Percentiles rank a stretch among this genome's conserved stretches.
Evolutionary conservation across 2,888 invertebrate species (phyloP).

Genomic region (Drosophila peninsularis): DNA sequence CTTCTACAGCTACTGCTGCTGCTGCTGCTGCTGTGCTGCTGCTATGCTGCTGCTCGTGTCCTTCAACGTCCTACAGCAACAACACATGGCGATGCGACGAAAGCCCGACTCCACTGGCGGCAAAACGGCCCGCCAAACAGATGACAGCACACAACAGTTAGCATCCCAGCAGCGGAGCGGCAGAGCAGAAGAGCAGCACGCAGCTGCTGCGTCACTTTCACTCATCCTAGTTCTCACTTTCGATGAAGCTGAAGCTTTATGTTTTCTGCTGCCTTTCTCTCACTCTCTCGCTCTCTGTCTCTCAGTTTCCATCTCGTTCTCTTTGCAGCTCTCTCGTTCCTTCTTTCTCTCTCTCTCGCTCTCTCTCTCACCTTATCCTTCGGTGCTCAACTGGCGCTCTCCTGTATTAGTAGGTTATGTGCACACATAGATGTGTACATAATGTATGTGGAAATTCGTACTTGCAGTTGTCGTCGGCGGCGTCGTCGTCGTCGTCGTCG

Average conservation of each 20-base stretch:
- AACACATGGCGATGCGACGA: slow-evolving; percentile 43
- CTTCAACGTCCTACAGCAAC: slow-evolving; percentile 76
- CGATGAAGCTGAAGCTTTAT: slow-evolving; percentile 48
- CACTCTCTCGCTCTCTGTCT: slow-evolving; percentile 8
- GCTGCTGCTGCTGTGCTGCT: slow-evolving; percentile 21
- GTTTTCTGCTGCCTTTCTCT: slow-evolving; percentile 27
- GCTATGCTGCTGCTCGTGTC: slow-evolving; percentile 58
- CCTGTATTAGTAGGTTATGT: slow-evolving; percentile 65
- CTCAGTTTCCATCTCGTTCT: neutral
- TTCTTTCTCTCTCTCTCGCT: slow-evolving; percentile 10
- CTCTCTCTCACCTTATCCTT: slow-evolving; percentile 11
- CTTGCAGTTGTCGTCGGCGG: slow-evolving; percentile 46
- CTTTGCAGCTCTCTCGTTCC: slow-evolving; percentile 5
- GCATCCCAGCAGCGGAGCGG: slow-evolving; percentile 10
- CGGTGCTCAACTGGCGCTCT: slow-evolving; percentile 14
- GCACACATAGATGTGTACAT: slow-evolving; percentile 8
- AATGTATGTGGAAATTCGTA: slow-evolving; percentile 21
- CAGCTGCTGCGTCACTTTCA: slow-evolving; percentile 63
- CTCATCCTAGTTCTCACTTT: slow-evolving; percentile 55
- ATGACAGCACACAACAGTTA: slow-evolving; percentile 74
- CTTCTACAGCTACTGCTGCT: slow-evolving; percentile 24
- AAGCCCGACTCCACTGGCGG: slow-evolving; percentile 65
- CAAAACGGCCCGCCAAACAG: slow-evolving; percentile 82
- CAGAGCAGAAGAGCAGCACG: slow-evolving; percentile 23
- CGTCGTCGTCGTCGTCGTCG: slow-evolving; percentile 21